Base-by-base conservation (phyloP, 2,888 invertebrate species). In the Phanerotoma sp. region DNA sequence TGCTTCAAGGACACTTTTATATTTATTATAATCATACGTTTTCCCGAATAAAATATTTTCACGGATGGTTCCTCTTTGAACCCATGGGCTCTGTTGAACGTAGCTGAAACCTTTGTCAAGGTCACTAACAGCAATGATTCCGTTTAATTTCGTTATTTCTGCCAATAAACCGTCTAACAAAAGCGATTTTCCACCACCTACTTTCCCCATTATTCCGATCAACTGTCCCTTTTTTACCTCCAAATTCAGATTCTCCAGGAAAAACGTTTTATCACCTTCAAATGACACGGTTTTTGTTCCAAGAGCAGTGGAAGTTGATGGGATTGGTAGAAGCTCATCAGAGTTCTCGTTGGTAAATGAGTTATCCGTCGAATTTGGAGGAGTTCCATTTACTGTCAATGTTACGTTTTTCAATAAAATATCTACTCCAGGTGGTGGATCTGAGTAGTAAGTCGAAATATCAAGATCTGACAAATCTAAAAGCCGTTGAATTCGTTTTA, bases 21-120 rank as follows among this genome's bases (percentile, higher is more conserved):
- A 98, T 74, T 85, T 87, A 10, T 81, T 80, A 56, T 87, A 86
- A 69, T 95, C 89, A 65, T 87, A 94, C 0, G 86, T 81, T 66
- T 86, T 86, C 1, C 96, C 97, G 80, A 97, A 97, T 30, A 97
- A 80, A 64, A 99, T 95, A 75, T 98, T 99, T 54, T 96, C 93
- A 46, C 90, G 83, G 42, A 99, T 84, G 1, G 93, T 91, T 32
- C 91, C 94, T 47, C 93, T 85, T 67, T 96, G 91, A 44, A 99
- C 80, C 97, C 97, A 99, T 0, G 95, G 85, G 61, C 88, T 88
- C 79, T 98, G 97, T 1, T 88, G 84, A 0, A 94, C 91, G 68
- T 88, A 89, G 16, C 91, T 94, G 68, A 93, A 89, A 58, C 92
- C 93, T 83, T 80, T 79, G 51, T 86, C 82, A 56, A 85, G 79